Base-by-base conservation (phyloP, 2,888 invertebrate genomes). In the Drosophila parthenogenetica region DNA sequence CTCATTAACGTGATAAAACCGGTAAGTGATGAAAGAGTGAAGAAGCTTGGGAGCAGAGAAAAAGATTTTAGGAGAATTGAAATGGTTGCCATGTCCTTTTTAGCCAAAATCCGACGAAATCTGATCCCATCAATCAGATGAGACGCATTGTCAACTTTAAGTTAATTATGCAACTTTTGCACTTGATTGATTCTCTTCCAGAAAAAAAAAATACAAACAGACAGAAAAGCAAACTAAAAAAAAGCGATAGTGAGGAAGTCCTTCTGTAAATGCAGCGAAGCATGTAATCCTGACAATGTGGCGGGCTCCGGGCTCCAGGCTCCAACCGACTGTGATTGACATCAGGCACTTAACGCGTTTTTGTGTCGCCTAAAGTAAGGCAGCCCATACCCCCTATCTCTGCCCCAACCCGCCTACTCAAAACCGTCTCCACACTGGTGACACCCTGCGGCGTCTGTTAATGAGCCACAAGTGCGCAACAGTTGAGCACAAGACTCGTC, bases 381-480 rank as follows among this genome's bases (percentile, higher is more conserved):
- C 35, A 13, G 35, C 13, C 42, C 42, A 50, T 32, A 48, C 53
- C 14, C 1, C 8, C 5, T 13, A 17, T 13, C 22, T 1, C n/a
- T 11, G 2, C 22, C 49, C 5, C 43, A 8, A 2, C 7, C 17
- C 7, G 10, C 32, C 35, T 37, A 29, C 29, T 29, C 29, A 1
- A 7, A 7, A 29, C 8, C 29, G 8, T 29, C 29, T 7, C 7
- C 29, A 29, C 29, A 29, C 29, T 29, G 29, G 8, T 29, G 10
- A 42, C 13, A 46, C 39, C 42, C 77, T 69, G 53, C 48, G 58
- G 69, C 43, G 17, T 37, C 29, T 57, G 73, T 62, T 74, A 86
- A 84, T 87, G 87, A 84, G 75, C 79, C 81, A 57, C 84, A 83
- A 84, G 82, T 72, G 78, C 72, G 80, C 87, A 87, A 87, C 83